These are phyloP conservation scores for Lepidochrysops patricia DNA, from an alignment of 2,888 invertebrate genomes.

Conservation along the genomic window DNA sequence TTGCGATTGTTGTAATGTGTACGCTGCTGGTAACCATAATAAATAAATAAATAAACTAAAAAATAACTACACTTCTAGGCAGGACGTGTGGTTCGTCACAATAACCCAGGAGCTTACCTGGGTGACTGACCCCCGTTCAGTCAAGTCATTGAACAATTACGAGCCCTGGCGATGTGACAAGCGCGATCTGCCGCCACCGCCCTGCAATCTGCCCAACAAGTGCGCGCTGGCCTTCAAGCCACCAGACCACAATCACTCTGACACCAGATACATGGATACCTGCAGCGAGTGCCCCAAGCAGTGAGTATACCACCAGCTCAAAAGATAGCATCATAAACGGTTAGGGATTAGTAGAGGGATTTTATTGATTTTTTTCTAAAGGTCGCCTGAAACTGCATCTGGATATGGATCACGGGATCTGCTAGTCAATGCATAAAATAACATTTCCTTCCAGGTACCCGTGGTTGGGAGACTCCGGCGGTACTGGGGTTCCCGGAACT, in stretches of 20 bases:
- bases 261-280: slow-evolving; percentile 90
- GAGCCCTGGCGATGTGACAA: slow-evolving; percentile 89
- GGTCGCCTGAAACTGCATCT: not conserved
- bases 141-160: slow-evolving; percentile 79
- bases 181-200: slow-evolving; percentile 80
- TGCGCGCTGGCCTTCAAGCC: slow-evolving; percentile 88
- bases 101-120: slow-evolving; percentile 91
- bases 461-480: slow-evolving; percentile 91
- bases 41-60: too few relatives aligned
- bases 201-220: slow-evolving; percentile 87
- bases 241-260: slow-evolving; percentile 83
- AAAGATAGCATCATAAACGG: too few relatives aligned
- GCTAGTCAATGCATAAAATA: too few relatives aligned
- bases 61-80: slow-evolving; percentile 70
- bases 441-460: slow-evolving; percentile 7
- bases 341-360: too few relatives aligned
- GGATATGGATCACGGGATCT: too few relatives aligned
- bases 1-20: too few relatives aligned
- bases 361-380: not conserved
- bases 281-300: slow-evolving; percentile 89
- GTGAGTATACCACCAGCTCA: slow-evolving; percentile 54
- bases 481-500: slow-evolving; percentile 84
- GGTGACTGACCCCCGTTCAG: slow-evolving; percentile 89
- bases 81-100: slow-evolving; percentile 91
- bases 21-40: too few relatives aligned